Percentiles rank a stretch among this genome's conserved stretches.
These are phyloP conservation scores for Notolabrus celidotus DNA, from an alignment of 2,797 vertebrate species.

Conservation along the genomic window DNA sequence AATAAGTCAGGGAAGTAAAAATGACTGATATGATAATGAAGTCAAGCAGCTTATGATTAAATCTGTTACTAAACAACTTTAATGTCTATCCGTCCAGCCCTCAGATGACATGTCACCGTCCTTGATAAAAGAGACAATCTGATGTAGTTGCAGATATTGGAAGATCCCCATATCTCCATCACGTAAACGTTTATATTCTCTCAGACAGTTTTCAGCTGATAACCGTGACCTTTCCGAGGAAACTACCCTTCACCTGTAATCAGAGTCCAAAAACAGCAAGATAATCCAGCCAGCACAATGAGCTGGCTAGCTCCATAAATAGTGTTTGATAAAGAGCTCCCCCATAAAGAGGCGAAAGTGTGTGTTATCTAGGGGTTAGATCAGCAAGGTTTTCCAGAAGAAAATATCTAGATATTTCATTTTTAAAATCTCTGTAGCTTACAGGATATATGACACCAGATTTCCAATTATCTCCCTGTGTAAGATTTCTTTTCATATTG, in stretches of 20 bases:
- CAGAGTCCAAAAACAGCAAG: slow-evolving; percentile 51
- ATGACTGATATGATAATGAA: background rate
- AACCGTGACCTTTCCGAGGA: background rate
- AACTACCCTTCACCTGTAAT: slow-evolving; percentile 37
- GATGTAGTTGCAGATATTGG: background rate
- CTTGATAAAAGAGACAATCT: background rate
- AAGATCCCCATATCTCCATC: slow-evolving; percentile 22
- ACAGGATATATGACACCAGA: background rate
- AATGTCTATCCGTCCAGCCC: background rate
- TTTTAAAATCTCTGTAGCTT: background rate
- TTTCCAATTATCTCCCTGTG: background rate
- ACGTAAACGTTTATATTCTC: slow-evolving; percentile 13
- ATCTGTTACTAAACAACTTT: background rate
- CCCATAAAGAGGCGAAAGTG: slow-evolving; percentile 51
- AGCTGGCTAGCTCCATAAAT: slow-evolving; percentile 41
- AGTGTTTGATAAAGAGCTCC: slow-evolving; percentile 29
- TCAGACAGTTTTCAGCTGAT: slow-evolving; percentile 35
- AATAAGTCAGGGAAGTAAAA: background rate
- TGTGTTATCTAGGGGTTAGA: slow-evolving; percentile 28
- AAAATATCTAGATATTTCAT: slow-evolving; percentile 19
- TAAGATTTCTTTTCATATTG: background rate
- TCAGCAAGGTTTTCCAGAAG: slow-evolving; percentile 14
- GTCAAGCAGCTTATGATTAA: background rate
- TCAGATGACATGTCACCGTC: background rate
- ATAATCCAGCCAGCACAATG: slow-evolving; percentile 10